Evolutionary conservation across 2,113 vertebrate genomes (phyloP).

Genomic region (Cromileptes altivelis): DNA sequence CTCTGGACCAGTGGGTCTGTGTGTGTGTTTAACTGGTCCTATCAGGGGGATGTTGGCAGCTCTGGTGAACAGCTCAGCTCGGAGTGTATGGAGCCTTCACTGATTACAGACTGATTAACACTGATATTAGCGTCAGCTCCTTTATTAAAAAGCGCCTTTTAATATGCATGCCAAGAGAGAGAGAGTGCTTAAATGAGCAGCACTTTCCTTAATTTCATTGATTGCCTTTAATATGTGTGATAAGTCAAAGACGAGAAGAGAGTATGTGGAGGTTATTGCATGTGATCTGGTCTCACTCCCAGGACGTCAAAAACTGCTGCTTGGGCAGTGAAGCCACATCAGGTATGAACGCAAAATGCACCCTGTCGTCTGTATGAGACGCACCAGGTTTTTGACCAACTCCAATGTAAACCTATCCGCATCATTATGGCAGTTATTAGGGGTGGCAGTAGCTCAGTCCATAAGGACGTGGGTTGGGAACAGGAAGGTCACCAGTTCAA

Average conservation of each 20-base stretch:
- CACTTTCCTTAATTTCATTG: constrained; percentile 11
- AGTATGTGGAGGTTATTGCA: background rate
- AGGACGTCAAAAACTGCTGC: no score
- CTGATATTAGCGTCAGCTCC: constrained; percentile 2
- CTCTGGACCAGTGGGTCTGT: background rate
- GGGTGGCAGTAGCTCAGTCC: no score
- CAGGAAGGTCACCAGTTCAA: no score
- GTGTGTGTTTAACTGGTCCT: background rate
- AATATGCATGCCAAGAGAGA: background rate
- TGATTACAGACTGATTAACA: constrained; percentile 8
- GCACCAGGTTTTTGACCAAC: no score
- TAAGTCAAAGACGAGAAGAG: background rate
- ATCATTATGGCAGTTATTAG: no score
- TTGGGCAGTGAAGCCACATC: no score
- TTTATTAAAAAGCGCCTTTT: constrained; percentile 11
- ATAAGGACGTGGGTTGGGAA: no score
- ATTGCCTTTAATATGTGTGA: background rate
- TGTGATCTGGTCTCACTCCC: no score
- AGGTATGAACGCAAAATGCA: no score
- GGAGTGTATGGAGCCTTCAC: background rate
- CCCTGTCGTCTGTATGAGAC: no score
- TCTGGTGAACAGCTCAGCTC: constrained; percentile 10
- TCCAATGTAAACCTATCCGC: no score
- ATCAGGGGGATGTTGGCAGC: background rate
- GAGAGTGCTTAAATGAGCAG: background rate